phyloP scores from a whole-genome alignment of 2,797 vertebrate genomes.

The Chanos chanos region DNA sequence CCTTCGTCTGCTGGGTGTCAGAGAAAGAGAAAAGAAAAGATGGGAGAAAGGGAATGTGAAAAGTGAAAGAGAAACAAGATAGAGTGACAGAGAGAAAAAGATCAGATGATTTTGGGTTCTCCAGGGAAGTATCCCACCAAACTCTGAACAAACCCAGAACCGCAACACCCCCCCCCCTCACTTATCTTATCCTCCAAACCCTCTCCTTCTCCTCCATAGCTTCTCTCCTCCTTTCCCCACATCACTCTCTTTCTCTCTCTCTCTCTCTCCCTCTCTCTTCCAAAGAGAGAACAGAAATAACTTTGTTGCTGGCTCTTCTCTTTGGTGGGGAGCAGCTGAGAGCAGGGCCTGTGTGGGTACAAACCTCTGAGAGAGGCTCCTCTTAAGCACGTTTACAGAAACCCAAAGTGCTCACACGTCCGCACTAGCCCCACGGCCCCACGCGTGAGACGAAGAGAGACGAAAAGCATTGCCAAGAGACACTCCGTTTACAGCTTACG shows the following conservation, averaged over 20 bases:
- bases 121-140: no score
- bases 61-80: not conserved
- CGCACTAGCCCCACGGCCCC: conserved; percentile 17
- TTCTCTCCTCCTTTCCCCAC: not conserved
- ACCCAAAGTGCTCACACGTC: not conserved
- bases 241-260: not conserved
- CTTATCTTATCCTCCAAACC: not conserved
- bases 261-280: not conserved
- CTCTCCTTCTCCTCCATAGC: not conserved
- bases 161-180: not conserved
- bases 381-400: conserved; percentile 19
- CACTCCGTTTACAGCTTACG: no score
- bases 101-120: not conserved
- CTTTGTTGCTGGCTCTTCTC: conserved; percentile 11
- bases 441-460: no score
- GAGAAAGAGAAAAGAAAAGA: conserved; percentile 16
- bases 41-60: not conserved
- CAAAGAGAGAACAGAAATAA: conserved; percentile 14
- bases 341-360: not conserved
- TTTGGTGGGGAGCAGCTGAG: conserved; percentile 35
- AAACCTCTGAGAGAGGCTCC: not conserved
- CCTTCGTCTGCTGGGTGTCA: conserved; percentile 76
- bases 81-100: not conserved
- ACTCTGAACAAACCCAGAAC: not conserved
- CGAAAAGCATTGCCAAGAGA: no score